phyloP scores from a whole-genome alignment of 2,888 invertebrate genomes.

The Zeuzera pyrina region DNA sequence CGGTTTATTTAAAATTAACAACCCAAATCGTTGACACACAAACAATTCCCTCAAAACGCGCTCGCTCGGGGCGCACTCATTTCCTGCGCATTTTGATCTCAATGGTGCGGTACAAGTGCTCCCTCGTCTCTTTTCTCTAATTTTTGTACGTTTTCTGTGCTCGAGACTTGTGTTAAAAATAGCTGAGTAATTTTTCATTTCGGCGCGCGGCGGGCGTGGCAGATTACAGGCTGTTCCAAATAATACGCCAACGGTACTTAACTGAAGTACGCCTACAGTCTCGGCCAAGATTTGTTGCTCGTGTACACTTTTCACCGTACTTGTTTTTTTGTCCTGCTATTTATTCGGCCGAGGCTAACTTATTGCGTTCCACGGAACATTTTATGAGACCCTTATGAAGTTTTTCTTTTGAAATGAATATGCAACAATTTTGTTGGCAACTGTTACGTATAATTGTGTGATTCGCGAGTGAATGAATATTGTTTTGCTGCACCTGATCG shows the following conservation, averaged over 20 bases:
- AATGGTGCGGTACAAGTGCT: constrained; percentile 70
- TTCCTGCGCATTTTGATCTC: constrained; percentile 71
- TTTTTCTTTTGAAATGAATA: constrained; percentile 47
- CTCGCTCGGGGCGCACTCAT: constrained; percentile 58
- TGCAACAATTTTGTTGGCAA: constrained; percentile 35
- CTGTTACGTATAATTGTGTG: constrained; percentile 26
- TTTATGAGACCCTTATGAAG: constrained; percentile 46
- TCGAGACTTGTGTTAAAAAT: constrained; percentile 67
- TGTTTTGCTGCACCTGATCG: constrained; percentile 12
- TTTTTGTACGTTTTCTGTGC: constrained; percentile 70
- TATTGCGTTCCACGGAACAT: constrained; percentile 36
- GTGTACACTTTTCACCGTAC: constrained; percentile 45
- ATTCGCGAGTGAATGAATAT: constrained; percentile 21
- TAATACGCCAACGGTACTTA: constrained; percentile 61
- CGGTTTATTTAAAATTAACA: constrained; percentile 65
- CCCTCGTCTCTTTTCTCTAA: constrained; percentile 68
- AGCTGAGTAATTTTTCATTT: constrained; percentile 70
- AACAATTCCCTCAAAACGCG: constrained; percentile 52
- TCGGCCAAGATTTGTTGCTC: constrained; percentile 49
- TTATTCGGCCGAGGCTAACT: constrained; percentile 41
- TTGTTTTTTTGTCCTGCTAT: constrained; percentile 42
- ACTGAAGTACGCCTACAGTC: constrained; percentile 51
- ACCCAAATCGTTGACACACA: constrained; percentile 61
- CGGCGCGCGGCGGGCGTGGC: constrained; percentile 66
- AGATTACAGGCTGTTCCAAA: constrained; percentile 68